Evolutionary conservation across 2,888 invertebrate species (phyloP), one percentile per base, ranked within the genome.

Genomic region (Pomacea canaliculata): DNA sequence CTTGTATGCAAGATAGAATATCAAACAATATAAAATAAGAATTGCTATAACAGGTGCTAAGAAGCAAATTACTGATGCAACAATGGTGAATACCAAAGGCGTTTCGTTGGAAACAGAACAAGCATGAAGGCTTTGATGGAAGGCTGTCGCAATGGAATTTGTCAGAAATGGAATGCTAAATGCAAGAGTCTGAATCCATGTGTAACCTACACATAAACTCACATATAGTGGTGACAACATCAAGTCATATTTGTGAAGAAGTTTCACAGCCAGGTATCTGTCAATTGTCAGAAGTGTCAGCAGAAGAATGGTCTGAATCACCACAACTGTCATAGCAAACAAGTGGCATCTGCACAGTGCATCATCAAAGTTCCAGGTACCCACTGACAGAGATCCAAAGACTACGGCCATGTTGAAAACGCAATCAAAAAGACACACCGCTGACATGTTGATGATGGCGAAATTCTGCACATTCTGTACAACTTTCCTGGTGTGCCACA

Each of bases 371-470:
- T 80, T 81, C 88, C 87, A 88, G 23, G 80, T 80, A 7, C 69
- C 63, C 9, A 83, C 76, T 23, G 86, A 79, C 18, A 85, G 85
- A 9, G 86, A 82, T 7, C 85, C 84, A 23, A 89, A 78, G 1
- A 88, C 80, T 10, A 89, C 73, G 1, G 88, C 80, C 86, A 89
- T 86, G 76, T 88, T 88, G 46, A 85, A 76, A 16, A 86, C 63
- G 78, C 86, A 85, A 76, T 89, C 87, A 37, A 86, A 77, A 4
- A 89, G 77, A 68, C 88, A 87, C 18, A 84, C 80, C 0, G 84
- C 80, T 2, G 86, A 86, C 70, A 87, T 63, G 76, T 87, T 87
- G 51, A 86, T 78, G 4, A 87, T 80, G 56, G 87, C 80, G 23
- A 87, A 76, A 76, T 85, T 86, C 51, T 87, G 82, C 3, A 81